These are phyloP conservation scores for Labeo catla DNA, from an alignment of 2,113 vertebrate genomes.

Conservation along the genomic window DNA sequence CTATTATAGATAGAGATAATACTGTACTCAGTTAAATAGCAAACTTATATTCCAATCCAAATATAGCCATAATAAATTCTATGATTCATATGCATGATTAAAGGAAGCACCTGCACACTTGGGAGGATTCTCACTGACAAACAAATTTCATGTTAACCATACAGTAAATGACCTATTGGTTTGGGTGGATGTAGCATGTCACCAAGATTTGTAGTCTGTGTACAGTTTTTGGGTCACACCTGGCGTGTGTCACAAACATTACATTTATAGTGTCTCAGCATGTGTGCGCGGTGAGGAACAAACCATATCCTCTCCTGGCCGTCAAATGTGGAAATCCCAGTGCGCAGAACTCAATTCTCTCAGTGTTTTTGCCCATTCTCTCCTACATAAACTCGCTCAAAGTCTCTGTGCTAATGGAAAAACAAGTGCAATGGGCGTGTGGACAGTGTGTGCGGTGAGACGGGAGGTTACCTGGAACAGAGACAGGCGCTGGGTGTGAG, in stretches of 20 bases:
- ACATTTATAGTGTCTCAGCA: conserved; percentile 5
- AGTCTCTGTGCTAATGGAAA: conserved; percentile 48
- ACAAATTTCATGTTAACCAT: neutral
- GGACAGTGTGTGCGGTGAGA: conserved; percentile 25
- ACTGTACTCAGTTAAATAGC: neutral
- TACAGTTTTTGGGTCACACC: conserved; percentile 7
- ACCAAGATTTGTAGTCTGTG: neutral
- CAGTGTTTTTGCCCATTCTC: neutral
- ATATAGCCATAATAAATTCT: neutral
- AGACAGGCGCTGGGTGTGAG: conserved; percentile 56
- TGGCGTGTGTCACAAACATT: neutral
- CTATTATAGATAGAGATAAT: neutral
- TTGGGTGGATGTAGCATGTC: neutral
- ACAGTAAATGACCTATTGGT: neutral
- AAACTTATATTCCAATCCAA: neutral
- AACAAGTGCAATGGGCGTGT: conserved; percentile 41
- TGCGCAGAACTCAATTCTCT: conserved; percentile 29
- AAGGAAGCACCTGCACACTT: conserved; percentile 23
- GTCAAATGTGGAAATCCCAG: conserved; percentile 53
- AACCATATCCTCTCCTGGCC: conserved; percentile 36
- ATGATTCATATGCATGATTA: conserved; percentile 11
- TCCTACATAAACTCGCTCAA: neutral
- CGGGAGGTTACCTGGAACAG: conserved; percentile 49
- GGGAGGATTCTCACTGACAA: neutral
- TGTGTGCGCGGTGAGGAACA: neutral